Base-by-base conservation (phyloP, 2,113 vertebrate species). In the Toxotes jaculatrix region DNA sequence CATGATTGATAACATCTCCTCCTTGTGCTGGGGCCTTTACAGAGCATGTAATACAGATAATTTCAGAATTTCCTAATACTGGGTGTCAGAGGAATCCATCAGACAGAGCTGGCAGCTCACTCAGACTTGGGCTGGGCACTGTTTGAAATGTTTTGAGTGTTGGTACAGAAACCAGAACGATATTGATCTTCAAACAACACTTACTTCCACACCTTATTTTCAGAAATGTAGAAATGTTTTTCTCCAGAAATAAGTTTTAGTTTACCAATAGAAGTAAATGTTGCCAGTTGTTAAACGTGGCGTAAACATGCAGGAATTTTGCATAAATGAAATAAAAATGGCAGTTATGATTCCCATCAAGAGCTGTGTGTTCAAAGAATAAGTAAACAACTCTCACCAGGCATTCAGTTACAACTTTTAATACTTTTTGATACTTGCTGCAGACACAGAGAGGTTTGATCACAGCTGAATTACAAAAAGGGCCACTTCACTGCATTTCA, bases 1-100 rank as follows among this genome's bases (percentile, higher is more conserved):
- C 42, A 53, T 61, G 49, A 65, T 11, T 64, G 12, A 64, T 70
- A 40, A 60, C n/a, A 40, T 64, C 19, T 43, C 60, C 9, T 71
- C 5, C 43, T 38, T 55, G 17, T 63, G 17, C n/a, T 34, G 23
- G 64, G 34, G 27, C 23, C 32, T 40, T 42, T 32, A 47, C 14
- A 63, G 13, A 36, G 17, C 17, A n/a, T 38, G 10, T 53, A 4
- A 45, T 8, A 45, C 10, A 70, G 47, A 61, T 23, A 19, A 13
- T n/a, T 38, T 51, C 13, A 17, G 27, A 56, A 63, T 34, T 21
- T 23, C 31, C 32, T 53, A 51, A 19, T 55, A 16, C 23, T 66
- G 27, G 53, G 13, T 40, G 40, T 57, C 6, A 40, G 53, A 45
- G 55, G 23, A 45, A 21, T 19, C 6, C 21, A 8, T 34, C 8